Base-by-base conservation (phyloP, 2,113 vertebrate genomes). In the Synchiropus splendidus region DNA sequence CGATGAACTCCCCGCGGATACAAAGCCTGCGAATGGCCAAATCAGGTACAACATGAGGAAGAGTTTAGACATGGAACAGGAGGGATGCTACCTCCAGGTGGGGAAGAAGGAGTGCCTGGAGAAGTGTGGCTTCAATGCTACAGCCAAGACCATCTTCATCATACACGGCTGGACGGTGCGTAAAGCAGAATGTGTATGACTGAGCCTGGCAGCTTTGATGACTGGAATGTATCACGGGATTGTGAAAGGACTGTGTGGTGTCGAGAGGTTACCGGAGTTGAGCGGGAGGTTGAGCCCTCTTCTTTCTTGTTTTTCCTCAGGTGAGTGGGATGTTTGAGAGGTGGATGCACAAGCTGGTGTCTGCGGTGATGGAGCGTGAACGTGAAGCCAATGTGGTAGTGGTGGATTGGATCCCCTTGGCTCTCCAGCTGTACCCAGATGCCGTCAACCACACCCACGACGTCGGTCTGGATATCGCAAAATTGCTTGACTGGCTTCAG, bases 121-220 rank as follows among this genome's bases (percentile, higher is more conserved):
- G 39, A 76, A 86, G 11, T 98, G 95, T 61, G 69, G 74, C 42
- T 97, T 95, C 78, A 96, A 98, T 4, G 2, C 53, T 16, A 89
- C 90, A 4, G 82, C 89, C 1, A 96, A 89, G 65, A 94, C 88
- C 0, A 92, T 98, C 67, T 81, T 98, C 53, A 86, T 98, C 71
- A 90, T 98, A 56, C 95, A 98, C 5, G 93, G 94, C 36, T 98
- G 95, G 95, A 90, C 90, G 38, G 94, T 97, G 66, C 3, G 11
- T 31, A 35, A 5, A 35, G 6, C 12, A 2, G 34, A 12, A 5
- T n/a, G 34, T 15, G 3, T 12, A 34, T 31, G 12, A 6, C 6
- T 37, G 16, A 6, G 14, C 34, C n/a, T n/a, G n/a, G n/a, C n/a
- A n/a, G 17, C 21, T 11, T 41, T 41, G 16, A 9, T 27, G 4